phyloP scores from a whole-genome alignment of 1,140 invertebrate genomes.

The Camponotus floridanus region DNA sequence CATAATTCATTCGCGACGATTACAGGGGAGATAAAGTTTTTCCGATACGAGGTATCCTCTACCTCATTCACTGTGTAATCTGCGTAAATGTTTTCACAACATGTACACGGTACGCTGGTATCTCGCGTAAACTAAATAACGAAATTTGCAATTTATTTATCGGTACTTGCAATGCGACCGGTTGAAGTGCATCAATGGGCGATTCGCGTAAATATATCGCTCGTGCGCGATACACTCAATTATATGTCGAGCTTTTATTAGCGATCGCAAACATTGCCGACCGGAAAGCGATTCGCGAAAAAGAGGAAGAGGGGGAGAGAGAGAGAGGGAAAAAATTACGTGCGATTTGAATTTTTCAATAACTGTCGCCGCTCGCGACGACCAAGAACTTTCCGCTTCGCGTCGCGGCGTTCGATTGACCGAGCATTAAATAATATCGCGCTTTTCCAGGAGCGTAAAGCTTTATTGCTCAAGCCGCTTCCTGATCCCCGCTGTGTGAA shows the following conservation, averaged over 20 bases:
- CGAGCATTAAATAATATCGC: constrained; percentile 74
- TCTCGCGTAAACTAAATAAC: constrained; percentile 63
- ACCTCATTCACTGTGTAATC: constrained; percentile 55
- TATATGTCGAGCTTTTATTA: constrained; percentile 61
- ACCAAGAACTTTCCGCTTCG: constrained; percentile 34
- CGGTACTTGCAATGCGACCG: constrained; percentile 45
- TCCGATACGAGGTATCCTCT: constrained; percentile 44
- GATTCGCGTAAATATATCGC: constrained; percentile 58
- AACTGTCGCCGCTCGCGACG: constrained; percentile 22
- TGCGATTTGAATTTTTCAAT: constrained; percentile 60
- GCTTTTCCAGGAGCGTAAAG: constrained; percentile 67
- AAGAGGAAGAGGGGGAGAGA: not conserved
- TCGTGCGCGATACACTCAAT: constrained; percentile 54
- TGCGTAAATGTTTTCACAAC: constrained; percentile 55
- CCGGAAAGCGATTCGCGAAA: constrained; percentile 34
- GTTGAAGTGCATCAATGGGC: constrained; percentile 57
- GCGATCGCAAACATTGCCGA: constrained; percentile 52
- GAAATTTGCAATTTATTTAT: constrained; percentile 63
- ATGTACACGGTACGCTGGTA: constrained; percentile 20
- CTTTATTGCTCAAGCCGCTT: constrained; percentile 71
- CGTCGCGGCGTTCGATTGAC: constrained; percentile 57
- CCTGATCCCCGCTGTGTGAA: constrained; percentile 79
- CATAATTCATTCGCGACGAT: constrained; percentile 54
- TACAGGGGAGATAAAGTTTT: constrained; percentile 53
- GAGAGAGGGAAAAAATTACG: constrained; percentile 26